Evolutionary conservation across 2,113 vertebrate species (phyloP), one percentile per base, ranked within the genome.

Genomic region (Daboia siamensis): DNA sequence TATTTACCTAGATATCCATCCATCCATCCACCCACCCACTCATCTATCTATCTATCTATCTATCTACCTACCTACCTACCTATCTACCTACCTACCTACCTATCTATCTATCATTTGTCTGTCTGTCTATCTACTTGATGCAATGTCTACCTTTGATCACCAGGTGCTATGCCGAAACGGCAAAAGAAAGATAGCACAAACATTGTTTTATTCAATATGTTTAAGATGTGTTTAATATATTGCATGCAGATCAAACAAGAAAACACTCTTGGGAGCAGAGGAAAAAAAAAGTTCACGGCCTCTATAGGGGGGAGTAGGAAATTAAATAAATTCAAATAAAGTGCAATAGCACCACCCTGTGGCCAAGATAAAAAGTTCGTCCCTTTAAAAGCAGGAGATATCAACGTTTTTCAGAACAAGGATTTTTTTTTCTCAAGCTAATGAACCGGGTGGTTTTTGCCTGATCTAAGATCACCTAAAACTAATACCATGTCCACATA

Each of bases 271-370:
- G 91, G 87, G 95, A 94, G 94, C 92, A 5, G 95, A 93, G 96
- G 85, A 94, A 95, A 95, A 96, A 96, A 94, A 95, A 96, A 96
- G 96, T 96, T 97, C 96, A 96, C 0, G 88, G 94, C 95, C 95
- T 69, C 80, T 84, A 93, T 91, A 39, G 90, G 96, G 95, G 95
- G 9, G 48, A 29, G 24, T 9, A 51, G 90, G 1, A 0, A 51
- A 85, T 3, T 9, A 12, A 0, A 2, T 5, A 44, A 44, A n/a
- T 90, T 88, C 33, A 94, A 95, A 94, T 0, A 23, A 96, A 96
- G 97, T 93, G 94, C 98, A 97, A 96, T 95, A 96, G 91, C 96
- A 93, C 97, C 97, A 97, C 96, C 97, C 97, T 95, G 93, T 89
- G 97, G 85, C 61, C 0, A 0, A 0, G 3, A 0, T 3, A 80